Evolutionary conservation across 2,113 vertebrate species (phyloP).

Genomic region (Nesoenas mayeri): DNA sequence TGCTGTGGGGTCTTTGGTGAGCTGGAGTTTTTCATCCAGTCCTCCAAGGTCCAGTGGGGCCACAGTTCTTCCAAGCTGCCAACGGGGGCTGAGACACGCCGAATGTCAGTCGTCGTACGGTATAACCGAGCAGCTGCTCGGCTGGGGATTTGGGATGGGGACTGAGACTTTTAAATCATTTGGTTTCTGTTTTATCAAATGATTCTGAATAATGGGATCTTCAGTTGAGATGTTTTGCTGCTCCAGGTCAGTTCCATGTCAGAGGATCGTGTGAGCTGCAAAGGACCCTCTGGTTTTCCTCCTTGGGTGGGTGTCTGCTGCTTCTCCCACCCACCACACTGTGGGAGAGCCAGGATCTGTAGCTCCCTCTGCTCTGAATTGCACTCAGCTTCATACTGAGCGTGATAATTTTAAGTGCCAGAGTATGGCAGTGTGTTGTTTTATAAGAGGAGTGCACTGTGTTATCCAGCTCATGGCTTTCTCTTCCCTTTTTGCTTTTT

Average conservation of each 20-base stretch:
- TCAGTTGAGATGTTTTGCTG: neutral
- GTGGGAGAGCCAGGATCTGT: neutral
- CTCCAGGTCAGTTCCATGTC: accelerated
- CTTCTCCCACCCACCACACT: accelerated
- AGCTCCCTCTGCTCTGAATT: neutral
- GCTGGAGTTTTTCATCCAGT: neutral
- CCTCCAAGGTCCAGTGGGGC: neutral
- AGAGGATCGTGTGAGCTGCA: neutral
- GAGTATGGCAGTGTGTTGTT: neutral
- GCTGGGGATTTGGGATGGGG: neutral
- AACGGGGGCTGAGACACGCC: accelerated
- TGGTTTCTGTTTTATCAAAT: neutral
- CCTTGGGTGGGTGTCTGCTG: neutral
- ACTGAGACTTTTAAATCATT: neutral
- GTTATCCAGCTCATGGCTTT: neutral
- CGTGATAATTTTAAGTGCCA: neutral
- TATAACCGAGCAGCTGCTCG: neutral
- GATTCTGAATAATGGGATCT: neutral
- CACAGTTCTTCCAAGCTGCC: neutral
- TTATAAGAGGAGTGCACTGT: neutral
- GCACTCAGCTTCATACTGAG: accelerated
- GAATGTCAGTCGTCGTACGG: accelerated
- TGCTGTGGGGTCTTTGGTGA: accelerated
- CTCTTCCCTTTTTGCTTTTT: neutral
- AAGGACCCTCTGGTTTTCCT: neutral